phyloP scores from a whole-genome alignment of 2,888 invertebrate species.

The Heliconius aoede region DNA sequence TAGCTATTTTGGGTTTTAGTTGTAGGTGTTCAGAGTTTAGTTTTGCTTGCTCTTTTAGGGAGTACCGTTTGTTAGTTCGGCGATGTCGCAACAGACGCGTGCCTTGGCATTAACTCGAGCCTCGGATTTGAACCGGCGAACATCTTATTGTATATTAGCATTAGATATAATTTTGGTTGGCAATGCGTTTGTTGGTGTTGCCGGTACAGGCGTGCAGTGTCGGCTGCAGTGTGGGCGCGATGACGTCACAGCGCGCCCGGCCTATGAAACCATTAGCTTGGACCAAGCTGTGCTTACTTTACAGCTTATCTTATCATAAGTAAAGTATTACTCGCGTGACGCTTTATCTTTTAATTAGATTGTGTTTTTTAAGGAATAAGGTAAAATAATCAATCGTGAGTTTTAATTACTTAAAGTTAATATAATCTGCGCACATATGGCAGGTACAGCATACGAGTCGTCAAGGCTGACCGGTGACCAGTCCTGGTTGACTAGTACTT shows the following conservation, averaged over 20 bases:
- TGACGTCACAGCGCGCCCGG: slow-evolving; percentile 63
- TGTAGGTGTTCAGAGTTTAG: slow-evolving; percentile 42
- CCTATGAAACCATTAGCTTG: slow-evolving; percentile 53
- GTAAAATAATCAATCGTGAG: neutral
- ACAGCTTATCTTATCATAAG: slow-evolving; percentile 37
- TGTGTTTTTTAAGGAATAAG: neutral
- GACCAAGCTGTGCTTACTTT: slow-evolving; percentile 34
- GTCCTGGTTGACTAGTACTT: neutral
- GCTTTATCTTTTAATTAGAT: neutral
- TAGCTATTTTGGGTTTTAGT: neutral
- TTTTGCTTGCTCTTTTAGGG: slow-evolving; percentile 46
- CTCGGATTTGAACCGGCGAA: slow-evolving; percentile 31
- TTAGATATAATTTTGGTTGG: slow-evolving; percentile 50
- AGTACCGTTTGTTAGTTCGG: slow-evolving; percentile 58
- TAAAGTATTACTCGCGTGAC: neutral
- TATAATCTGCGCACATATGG: slow-evolving; percentile 37
- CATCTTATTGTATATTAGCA: slow-evolving; percentile 50
- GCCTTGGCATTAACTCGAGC: slow-evolving; percentile 59
- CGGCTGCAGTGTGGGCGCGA: slow-evolving; percentile 60
- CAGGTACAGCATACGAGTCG: slow-evolving; percentile 8
- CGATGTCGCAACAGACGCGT: slow-evolving; percentile 77
- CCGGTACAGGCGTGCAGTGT: slow-evolving; percentile 16
- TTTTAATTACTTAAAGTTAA: neutral
- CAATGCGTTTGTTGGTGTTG: slow-evolving; percentile 34
- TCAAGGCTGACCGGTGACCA: slow-evolving; percentile 19